These are phyloP conservation scores for Scolopax rusticola DNA, from an alignment of 2,797 vertebrate genomes.

Conservation along the genomic window DNA sequence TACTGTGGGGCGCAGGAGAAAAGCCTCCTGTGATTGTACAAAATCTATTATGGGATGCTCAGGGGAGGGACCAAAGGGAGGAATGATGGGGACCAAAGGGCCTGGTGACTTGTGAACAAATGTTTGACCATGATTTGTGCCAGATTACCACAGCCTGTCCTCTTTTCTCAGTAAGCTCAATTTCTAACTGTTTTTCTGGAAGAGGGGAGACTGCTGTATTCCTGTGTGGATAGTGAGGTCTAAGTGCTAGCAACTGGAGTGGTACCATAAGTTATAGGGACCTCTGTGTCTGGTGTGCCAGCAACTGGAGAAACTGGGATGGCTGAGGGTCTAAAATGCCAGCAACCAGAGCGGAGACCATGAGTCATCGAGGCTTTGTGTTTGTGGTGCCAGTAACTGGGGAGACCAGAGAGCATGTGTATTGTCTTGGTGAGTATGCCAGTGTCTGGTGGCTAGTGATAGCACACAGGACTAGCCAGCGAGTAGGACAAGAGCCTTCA, in stretches of 20 bases:
- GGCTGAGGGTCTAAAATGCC: neutral
- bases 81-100: neutral
- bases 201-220: accelerated
- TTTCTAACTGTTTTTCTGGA: neutral
- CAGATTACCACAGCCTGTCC: neutral
- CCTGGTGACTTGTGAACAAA: neutral
- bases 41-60: neutral
- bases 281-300: neutral
- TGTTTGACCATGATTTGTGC: neutral
- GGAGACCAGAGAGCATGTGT: accelerated
- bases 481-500: neutral
- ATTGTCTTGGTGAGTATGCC: neutral
- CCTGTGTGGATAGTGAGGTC: neutral
- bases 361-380: neutral
- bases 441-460: neutral
- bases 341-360: neutral
- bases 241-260: neutral
- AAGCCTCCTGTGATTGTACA: neutral
- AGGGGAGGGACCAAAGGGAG: neutral
- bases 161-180: neutral
- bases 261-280: neutral
- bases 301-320: neutral
- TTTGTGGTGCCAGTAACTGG: neutral
- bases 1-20: neutral
- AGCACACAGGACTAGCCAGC: neutral